These are phyloP conservation scores for Oncopeltus fasciatus DNA, from an alignment of 1,140 invertebrate species.

Conservation along the genomic window DNA sequence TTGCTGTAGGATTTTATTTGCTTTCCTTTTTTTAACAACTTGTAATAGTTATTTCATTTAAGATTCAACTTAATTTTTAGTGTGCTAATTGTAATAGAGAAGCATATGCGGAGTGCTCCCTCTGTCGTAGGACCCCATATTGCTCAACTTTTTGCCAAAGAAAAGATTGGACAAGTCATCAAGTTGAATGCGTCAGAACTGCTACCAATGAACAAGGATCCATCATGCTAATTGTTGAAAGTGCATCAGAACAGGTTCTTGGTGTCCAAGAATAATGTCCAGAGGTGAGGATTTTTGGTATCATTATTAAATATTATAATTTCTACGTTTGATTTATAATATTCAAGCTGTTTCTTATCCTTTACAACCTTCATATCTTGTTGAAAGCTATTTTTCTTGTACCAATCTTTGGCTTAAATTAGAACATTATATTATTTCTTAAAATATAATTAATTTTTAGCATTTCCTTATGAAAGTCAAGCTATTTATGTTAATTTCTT, in stretches of 20 bases:
- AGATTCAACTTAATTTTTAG: conserved; percentile 31
- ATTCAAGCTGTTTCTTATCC: too few relatives aligned
- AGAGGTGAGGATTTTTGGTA: too few relatives aligned
- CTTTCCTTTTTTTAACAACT: background rate
- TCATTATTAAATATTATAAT: too few relatives aligned
- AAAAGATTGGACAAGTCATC: conserved; percentile 72
- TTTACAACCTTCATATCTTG: too few relatives aligned
- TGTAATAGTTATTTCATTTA: background rate
- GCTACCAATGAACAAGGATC: conserved; percentile 30
- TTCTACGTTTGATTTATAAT: too few relatives aligned
- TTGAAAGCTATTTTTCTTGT: too few relatives aligned
- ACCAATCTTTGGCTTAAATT: too few relatives aligned
- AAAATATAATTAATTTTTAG: too few relatives aligned
- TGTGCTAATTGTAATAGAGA: conserved; percentile 77
- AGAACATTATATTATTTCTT: too few relatives aligned
- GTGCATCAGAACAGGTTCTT: conserved; percentile 23
- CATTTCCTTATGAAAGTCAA: too few relatives aligned
- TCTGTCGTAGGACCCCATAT: conserved; percentile 68
- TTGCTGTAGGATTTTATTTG: too few relatives aligned
- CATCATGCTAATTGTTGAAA: conserved; percentile 43
- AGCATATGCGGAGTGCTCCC: conserved; percentile 67
- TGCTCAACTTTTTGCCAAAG: conserved; percentile 76
- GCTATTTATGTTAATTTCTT: too few relatives aligned
- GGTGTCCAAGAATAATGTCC: conserved; percentile 16
- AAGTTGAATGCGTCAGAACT: conserved; percentile 59